These are phyloP conservation scores for Limnodromus scolopaceus DNA, from an alignment of 2,797 vertebrate species.

Conservation along the genomic window DNA sequence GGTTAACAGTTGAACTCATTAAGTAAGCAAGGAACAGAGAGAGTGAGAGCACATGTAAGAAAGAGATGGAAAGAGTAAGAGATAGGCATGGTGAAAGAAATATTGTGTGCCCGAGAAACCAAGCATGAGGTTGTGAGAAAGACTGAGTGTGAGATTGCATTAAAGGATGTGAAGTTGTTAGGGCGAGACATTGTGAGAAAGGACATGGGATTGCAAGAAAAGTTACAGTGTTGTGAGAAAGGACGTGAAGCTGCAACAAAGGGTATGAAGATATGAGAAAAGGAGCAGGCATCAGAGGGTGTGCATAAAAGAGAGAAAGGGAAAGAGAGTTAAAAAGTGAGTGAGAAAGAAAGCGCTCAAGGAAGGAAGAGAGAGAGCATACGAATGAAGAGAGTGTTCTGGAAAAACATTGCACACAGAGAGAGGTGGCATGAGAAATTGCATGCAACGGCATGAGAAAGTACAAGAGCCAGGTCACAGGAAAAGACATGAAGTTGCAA, in stretches of 20 bases:
- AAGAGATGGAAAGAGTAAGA: neutral
- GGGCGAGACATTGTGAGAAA: neutral
- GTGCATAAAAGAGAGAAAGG: neutral
- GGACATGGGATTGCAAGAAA: neutral
- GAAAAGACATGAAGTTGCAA: neutral
- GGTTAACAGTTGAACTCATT: too few relatives aligned
- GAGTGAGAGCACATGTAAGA: neutral
- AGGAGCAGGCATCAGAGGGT: neutral
- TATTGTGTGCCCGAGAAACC: neutral
- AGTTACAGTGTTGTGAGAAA: neutral
- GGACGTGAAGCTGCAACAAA: neutral
- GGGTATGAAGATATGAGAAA: neutral
- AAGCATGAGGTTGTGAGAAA: neutral
- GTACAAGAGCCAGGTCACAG: neutral
- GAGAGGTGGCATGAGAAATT: neutral
- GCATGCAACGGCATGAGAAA: neutral
- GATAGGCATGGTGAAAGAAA: neutral
- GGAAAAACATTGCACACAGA: neutral
- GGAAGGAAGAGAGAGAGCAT: neutral
- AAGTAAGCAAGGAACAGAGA: neutral
- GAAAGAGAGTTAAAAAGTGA: too few relatives aligned
- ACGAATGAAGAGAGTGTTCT: neutral
- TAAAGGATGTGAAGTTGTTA: neutral
- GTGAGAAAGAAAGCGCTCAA: neutral
- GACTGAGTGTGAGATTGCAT: neutral